A percentile compares a stretch with the other conserved stretches of the same genome.
These are phyloP conservation scores for Platycheirus rosarum DNA, from an alignment of 2,888 invertebrate genomes.

Conservation along the genomic window DNA sequence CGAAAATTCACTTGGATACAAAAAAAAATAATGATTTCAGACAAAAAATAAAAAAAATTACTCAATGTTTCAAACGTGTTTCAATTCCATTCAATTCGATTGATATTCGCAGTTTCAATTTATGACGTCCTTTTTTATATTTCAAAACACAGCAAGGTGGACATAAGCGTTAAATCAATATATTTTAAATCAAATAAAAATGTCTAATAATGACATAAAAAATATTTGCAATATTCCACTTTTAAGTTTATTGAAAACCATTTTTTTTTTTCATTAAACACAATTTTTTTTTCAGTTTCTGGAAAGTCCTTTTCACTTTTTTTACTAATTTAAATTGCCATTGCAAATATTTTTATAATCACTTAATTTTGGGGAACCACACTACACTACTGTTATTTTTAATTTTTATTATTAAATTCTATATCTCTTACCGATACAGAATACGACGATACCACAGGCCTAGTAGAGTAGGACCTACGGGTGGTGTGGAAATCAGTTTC, in stretches of 20 bases:
- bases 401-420: constrained; percentile 22
- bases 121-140: constrained; percentile 44
- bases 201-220: constrained; percentile 67
- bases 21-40: constrained; percentile 54
- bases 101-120: constrained; percentile 54
- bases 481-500: constrained; percentile 96
- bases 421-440: constrained; percentile 90
- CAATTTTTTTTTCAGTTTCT: background rate
- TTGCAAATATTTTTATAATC: constrained; percentile 70
- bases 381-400: constrained; percentile 64
- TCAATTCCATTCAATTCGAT: constrained; percentile 79
- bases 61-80: constrained; percentile 81
- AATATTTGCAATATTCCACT: constrained; percentile 75
- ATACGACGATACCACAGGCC: constrained; percentile 88
- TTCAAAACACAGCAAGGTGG: constrained; percentile 79
- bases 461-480: constrained; percentile 89
- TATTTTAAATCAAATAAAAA: constrained; percentile 62
- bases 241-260: constrained; percentile 23
- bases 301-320: constrained; percentile 42
- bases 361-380: constrained; percentile 59
- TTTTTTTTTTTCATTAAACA: constrained; percentile 24
- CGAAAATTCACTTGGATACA: constrained; percentile 62
- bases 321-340: constrained; percentile 29
- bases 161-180: constrained; percentile 78
- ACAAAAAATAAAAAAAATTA: constrained; percentile 61